phyloP scores from a whole-genome alignment of 2,888 invertebrate genomes.

The Drosophila anomalipes region DNA sequence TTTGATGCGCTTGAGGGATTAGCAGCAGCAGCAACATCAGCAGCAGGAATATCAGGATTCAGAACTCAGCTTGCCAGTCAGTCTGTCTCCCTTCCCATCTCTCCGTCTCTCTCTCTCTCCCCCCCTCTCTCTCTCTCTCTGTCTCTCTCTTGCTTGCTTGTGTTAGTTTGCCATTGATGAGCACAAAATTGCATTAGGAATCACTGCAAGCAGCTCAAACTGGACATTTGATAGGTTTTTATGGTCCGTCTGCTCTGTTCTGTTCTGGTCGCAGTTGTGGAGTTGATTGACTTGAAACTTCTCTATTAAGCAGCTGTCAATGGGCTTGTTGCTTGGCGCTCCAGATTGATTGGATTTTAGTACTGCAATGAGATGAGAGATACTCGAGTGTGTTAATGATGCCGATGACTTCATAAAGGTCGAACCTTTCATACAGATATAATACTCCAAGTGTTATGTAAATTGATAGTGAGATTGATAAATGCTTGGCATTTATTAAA shows the following conservation, averaged over 20 bases:
- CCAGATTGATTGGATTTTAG: conserved; percentile 25
- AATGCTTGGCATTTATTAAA: not conserved
- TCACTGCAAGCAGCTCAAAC: conserved; percentile 37
- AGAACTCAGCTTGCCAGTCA: not conserved
- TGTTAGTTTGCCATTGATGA: conserved; percentile 40
- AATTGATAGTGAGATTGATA: not conserved
- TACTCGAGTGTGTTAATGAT: not conserved
- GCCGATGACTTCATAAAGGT: not conserved
- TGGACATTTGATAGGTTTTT: conserved; percentile 24
- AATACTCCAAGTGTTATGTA: not conserved
- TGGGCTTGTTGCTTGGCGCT: conserved; percentile 4
- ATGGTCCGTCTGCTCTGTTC: conserved; percentile 6
- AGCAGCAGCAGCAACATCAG: conserved; percentile 35
- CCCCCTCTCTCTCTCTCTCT: not conserved
- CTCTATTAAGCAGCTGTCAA: conserved; percentile 19
- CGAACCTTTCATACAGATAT: not conserved
- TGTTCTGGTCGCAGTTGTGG: conserved; percentile 8
- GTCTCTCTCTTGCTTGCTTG: not conserved
- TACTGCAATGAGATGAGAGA: conserved; percentile 1
- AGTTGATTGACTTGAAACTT: conserved; percentile 14
- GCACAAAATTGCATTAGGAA: conserved; percentile 57
- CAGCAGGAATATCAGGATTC: conserved; percentile 23
- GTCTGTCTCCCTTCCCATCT: not conserved
- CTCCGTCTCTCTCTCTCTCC: no score
- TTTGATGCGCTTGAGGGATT: conserved; percentile 72